A percentile compares a stretch with the other conserved stretches of the same genome.
These are phyloP conservation scores for Gryllus longicercus DNA, from an alignment of 2,888 invertebrate genomes.

Conservation along the genomic window DNA sequence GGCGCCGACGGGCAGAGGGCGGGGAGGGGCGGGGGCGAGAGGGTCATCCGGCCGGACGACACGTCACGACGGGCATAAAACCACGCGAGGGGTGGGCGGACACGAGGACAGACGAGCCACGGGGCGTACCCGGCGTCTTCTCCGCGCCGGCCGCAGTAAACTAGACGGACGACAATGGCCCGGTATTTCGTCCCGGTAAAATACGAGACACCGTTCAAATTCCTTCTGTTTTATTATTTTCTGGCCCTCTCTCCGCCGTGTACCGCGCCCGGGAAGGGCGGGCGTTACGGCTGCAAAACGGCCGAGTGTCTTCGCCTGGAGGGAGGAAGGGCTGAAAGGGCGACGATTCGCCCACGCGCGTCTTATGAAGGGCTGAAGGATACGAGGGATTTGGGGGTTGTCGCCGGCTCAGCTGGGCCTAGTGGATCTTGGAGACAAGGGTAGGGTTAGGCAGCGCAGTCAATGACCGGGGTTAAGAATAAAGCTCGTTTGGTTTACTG, in stretches of 20 bases:
- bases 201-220: neutral
- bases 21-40: neutral
- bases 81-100: neutral
- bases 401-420: too few species aligned
- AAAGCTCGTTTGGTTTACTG: too few species aligned
- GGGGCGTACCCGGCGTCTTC: neutral
- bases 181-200: slow-evolving; percentile 17
- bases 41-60: neutral
- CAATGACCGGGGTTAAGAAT: too few species aligned
- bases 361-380: too few species aligned
- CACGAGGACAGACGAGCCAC: neutral
- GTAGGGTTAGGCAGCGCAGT: too few species aligned
- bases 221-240: slow-evolving; percentile 17
- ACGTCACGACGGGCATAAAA: slow-evolving; percentile 11
- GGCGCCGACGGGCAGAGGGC: neutral
- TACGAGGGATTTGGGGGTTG: too few species aligned
- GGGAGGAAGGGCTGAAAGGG: too few species aligned
- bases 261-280: neutral
- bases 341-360: too few species aligned
- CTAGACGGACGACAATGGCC: slow-evolving; percentile 11
- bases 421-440: too few species aligned
- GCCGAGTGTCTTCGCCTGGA: too few species aligned
- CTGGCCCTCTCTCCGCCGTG: neutral
- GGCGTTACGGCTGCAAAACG: too few species aligned
- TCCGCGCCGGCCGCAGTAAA: neutral